Percentiles rank a stretch among this genome's conserved stretches.
phyloP scores from a whole-genome alignment of 1,140 invertebrate species.

The Vanessa atalanta region DNA sequence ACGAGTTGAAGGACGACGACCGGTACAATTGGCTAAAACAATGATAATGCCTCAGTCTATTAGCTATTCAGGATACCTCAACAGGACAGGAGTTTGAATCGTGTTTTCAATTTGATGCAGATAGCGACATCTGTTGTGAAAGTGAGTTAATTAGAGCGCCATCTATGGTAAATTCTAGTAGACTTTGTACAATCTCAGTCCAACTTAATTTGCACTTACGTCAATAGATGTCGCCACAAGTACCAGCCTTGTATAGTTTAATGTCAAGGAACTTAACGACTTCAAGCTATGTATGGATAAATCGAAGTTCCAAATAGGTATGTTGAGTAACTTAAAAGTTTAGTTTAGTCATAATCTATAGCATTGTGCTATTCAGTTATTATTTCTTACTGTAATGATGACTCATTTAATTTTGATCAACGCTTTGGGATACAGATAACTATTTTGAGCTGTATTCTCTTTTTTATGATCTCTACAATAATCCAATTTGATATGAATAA shows the following conservation, averaged over 20 bases:
- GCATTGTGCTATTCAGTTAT: no score
- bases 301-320: neutral
- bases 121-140: constrained; percentile 56
- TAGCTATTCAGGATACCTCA: constrained; percentile 41
- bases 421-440: no score
- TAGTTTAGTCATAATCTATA: neutral
- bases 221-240: constrained; percentile 53
- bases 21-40: constrained; percentile 91
- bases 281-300: neutral
- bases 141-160: constrained; percentile 30
- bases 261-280: neutral
- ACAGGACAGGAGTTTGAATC: constrained; percentile 33
- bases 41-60: constrained; percentile 50
- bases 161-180: constrained; percentile 33
- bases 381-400: no score
- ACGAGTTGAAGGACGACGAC: constrained; percentile 94
- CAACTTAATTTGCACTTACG: constrained; percentile 6
- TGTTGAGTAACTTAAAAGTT: neutral
- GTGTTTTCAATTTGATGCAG: constrained; percentile 17
- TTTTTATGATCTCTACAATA: no score
- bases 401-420: no score
- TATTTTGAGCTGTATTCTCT: no score
- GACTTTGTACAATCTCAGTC: neutral
- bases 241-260: neutral
- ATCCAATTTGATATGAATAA: no score